Evolutionary conservation across 2,113 vertebrate genomes (phyloP).

Genomic region (Accipiter virgatus): DNA sequence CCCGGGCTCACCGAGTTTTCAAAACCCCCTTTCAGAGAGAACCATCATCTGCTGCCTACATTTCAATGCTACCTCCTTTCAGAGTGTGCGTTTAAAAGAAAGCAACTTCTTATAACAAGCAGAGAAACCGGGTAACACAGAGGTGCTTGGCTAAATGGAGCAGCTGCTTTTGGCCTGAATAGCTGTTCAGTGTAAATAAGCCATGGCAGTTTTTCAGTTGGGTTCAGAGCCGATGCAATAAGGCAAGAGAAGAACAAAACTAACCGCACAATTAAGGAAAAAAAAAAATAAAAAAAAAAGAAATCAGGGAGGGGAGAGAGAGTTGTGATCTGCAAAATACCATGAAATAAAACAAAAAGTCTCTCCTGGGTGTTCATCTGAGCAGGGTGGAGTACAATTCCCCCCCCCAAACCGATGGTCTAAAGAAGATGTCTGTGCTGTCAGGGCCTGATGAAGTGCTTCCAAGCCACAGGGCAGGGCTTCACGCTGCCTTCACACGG

Average conservation of each 20-base stretch:
- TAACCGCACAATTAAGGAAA: neutral
- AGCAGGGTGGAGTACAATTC: neutral
- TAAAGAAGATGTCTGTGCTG: conserved; percentile 58
- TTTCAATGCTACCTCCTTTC: neutral
- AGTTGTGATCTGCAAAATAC: neutral
- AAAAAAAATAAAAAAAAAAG: neutral
- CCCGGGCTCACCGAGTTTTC: neutral
- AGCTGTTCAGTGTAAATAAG: conserved; percentile 23
- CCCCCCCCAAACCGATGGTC: neutral
- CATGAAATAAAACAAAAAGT: neutral
- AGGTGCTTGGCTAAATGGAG: conserved; percentile 15
- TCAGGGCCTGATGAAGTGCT: conserved; percentile 55
- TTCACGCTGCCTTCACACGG: conserved; percentile 58
- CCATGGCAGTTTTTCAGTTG: neutral
- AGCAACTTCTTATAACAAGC: conserved; percentile 4
- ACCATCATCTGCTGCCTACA: neutral
- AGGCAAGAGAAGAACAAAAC: neutral
- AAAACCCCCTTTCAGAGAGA: neutral
- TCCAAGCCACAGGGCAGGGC: conserved; percentile 73
- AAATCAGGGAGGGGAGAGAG: neutral
- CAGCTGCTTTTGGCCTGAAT: conserved; percentile 31
- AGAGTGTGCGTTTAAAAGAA: neutral
- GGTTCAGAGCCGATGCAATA: neutral
- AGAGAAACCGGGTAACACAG: neutral
- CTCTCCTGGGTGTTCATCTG: neutral